A percentile compares a stretch with the other conserved stretches of the same genome.
phyloP scores from a whole-genome alignment of 2,888 invertebrate genomes.

The Xestia xanthographa region DNA sequence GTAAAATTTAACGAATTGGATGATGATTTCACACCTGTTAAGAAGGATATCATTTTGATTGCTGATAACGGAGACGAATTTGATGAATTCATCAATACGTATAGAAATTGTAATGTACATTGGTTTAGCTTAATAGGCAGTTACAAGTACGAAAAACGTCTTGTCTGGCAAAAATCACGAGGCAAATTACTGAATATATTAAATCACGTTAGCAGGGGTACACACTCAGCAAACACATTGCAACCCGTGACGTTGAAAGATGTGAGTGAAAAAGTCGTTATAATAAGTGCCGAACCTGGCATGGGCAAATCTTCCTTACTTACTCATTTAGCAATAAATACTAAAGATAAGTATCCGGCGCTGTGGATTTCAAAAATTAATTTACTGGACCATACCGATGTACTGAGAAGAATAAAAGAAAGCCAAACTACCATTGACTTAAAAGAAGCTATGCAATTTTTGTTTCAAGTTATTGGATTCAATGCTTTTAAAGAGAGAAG shows the following conservation, averaged over 20 bases:
- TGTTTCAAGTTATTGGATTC: slow-evolving; percentile 23
- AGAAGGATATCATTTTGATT: no score
- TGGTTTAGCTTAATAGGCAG: background rate
- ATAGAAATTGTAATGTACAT: no score
- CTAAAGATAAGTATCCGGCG: slow-evolving; percentile 44
- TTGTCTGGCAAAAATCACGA: no score
- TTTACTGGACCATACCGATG: slow-evolving; percentile 36
- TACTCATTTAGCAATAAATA: slow-evolving; percentile 58
- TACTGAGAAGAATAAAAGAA: slow-evolving; percentile 31
- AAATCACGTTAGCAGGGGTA: no score
- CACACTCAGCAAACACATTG: no score
- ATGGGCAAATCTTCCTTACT: slow-evolving; percentile 66
- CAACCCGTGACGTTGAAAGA: no score
- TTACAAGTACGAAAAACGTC: no score
- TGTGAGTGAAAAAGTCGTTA: slow-evolving; percentile 35
- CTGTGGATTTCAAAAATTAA: slow-evolving; percentile 62
- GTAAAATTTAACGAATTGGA: no score
- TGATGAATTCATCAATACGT: no score
- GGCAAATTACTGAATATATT: no score
- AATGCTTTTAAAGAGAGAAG: background rate
- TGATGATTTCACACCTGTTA: no score
- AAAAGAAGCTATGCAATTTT: slow-evolving; percentile 20
- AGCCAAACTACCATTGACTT: slow-evolving; percentile 7
- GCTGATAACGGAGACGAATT: no score
- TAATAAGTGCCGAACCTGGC: slow-evolving; percentile 59